Base-by-base conservation (phyloP, 1,140 invertebrate genomes). In the Drosophila lacteicornis region DNA sequence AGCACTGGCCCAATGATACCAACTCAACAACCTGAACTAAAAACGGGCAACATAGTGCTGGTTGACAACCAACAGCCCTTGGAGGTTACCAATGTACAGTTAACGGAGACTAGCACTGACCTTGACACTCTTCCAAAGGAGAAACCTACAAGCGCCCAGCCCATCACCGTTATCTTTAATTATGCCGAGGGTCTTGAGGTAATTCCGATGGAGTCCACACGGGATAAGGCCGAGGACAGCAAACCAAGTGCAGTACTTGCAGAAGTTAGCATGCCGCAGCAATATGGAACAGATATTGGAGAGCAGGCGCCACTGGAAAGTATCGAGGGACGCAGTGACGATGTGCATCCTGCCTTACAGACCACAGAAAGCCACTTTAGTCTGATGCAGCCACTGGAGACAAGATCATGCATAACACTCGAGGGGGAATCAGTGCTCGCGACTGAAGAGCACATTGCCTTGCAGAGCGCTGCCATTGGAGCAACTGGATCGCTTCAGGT, bases 71-170 rank as follows among this genome's bases (percentile, higher is more conserved):
- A 69, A 27, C 70, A 63, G 9, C 57, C 87, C 4, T 30, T 92
- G 17, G 81, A 85, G n/a, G 58, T 88, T 30, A 83, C 49, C 7
- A 66, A 80, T 57, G 74, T 92, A 13, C 75, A 91, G 17, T 15
- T 67, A 8, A 74, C 49, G 5, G 91, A 92, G 17, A 60, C 47
- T 25, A 87, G 70, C n/a, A 42, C 53, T 5, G 65, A 66, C 11
- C 36, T 13, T 15, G 56, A 74, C 13, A 38, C 22, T 8, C 13
- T 19, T 4, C 40, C 38, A 1, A 62, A 53, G 9, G 40, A 56
- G 0, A 17, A 25, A 7, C 11, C 22, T 7, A 17, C 5, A 3
- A 61, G 42, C 3, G 82, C 85, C 7, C 53, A 77, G 9, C 11
- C 58, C 8, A 33, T 55, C 17, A 59, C 71, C 3, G 77, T 81